These are phyloP conservation scores for Dryoscopus gambensis DNA, from an alignment of 2,113 vertebrate genomes.

Conservation along the genomic window DNA sequence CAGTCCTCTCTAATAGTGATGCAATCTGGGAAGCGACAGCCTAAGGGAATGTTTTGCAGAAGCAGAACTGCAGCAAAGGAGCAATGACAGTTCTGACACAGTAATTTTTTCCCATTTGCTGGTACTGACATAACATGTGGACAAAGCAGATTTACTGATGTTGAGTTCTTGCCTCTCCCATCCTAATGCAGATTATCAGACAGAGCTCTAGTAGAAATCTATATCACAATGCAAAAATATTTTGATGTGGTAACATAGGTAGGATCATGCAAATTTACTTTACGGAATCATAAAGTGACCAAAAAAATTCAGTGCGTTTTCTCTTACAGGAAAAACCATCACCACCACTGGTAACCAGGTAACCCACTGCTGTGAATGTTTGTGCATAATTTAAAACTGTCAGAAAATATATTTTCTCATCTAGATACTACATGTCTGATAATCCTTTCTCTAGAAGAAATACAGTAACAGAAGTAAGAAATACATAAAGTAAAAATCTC, in stretches of 20 bases:
- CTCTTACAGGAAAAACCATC: slow-evolving; percentile 58
- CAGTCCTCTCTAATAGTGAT: not conserved
- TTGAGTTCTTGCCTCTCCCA: not conserved
- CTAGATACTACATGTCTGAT: not conserved
- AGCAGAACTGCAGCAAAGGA: not conserved
- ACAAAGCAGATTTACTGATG: not conserved
- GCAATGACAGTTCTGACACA: not conserved
- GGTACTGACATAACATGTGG: not conserved
- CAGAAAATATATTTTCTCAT: not conserved
- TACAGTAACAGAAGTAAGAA: not conserved
- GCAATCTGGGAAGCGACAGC: not conserved
- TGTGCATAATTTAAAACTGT: not conserved
- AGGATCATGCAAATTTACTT: not conserved
- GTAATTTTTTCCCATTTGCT: not conserved
- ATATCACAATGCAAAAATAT: not conserved
- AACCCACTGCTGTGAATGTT: not conserved
- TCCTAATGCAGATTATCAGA: not conserved
- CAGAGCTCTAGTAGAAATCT: not conserved
- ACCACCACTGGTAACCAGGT: slow-evolving; percentile 43
- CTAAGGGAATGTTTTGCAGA: not conserved
- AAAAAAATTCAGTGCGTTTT: not conserved
- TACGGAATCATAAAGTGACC: not conserved
- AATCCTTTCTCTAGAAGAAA: not conserved
- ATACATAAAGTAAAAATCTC: not conserved
- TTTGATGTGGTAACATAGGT: not conserved